Base-by-base conservation (phyloP, 2,797 vertebrate species). In the Macroramphosus scolopax region DNA sequence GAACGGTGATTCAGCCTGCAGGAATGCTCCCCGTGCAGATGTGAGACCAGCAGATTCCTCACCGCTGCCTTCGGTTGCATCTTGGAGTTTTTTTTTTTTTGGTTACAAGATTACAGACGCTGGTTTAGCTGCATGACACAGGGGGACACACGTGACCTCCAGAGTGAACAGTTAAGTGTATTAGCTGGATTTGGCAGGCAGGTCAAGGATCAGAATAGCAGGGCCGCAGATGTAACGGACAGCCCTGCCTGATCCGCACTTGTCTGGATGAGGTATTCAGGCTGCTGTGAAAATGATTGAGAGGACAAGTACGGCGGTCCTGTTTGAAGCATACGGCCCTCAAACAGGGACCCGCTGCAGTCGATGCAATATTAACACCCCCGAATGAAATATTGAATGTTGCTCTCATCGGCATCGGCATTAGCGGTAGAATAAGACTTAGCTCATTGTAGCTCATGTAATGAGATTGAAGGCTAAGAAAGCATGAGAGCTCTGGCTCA, bases 351-450 rank as follows among this genome's bases (percentile, higher is more conserved):
- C 59, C 20, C 58, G 63, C 78, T 61, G 65, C 71, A 71, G 68
- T 80, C 81, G 68, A 83, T 88, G 81, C 76, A 87, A 85, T 86
- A 88, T 88, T 88, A 83, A 86, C 75, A 81, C 60, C 46, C 37
- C 28, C 40, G 76, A 61, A 88, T 86, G 76, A 87, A 88, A 87
- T 84, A 87, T 88, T 83, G 74, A 87, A 76, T 46, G 56, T 80
- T 79, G 60, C 58, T 81, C 75, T 78, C 63, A 56, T 68, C 45
- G 26, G 63, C 60, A 28, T 40, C 38, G 55, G 65, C 54, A 72
- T 80, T 79, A 79, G 69, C 48, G 47, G 39, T 64, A 74, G 72
- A 74, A 73, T 47, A 35, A 63, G 52, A 32, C 51, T 68, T n/a
- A n/a, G n/a, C n/a, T n/a, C n/a, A 53, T 36, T 2, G 30, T 15